phyloP scores from a whole-genome alignment of 2,797 vertebrate genomes.

The Acanthurus leucopareius region DNA sequence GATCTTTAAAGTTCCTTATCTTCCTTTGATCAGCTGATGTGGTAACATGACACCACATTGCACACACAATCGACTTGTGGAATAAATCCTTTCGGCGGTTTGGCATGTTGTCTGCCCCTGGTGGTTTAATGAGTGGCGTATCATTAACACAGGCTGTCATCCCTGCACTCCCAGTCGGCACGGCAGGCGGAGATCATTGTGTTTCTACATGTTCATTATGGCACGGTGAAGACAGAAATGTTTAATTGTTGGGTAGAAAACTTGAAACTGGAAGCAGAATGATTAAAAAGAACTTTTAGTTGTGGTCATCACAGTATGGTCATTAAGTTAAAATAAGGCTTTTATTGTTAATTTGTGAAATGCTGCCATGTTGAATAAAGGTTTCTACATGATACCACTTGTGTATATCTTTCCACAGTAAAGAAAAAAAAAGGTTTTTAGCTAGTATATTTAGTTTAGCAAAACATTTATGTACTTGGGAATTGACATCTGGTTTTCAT shows the following conservation, averaged over 20 bases:
- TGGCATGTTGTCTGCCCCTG: slow-evolving; percentile 71
- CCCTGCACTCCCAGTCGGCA: slow-evolving; percentile 37
- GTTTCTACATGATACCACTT: neutral
- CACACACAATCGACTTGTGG: slow-evolving; percentile 42
- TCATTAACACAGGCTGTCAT: slow-evolving; percentile 73
- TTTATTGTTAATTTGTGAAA: slow-evolving; percentile 6
- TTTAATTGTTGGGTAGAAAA: slow-evolving; percentile 14
- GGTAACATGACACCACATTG: slow-evolving; percentile 57
- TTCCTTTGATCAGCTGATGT: slow-evolving; percentile 65
- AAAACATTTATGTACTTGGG: slow-evolving; percentile 27
- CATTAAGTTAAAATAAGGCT: neutral
- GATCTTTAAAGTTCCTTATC: slow-evolving; percentile 55
- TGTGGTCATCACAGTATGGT: neutral
- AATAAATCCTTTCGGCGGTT: slow-evolving; percentile 44
- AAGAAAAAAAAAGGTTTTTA: slow-evolving; percentile 11
- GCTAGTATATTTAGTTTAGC: slow-evolving; percentile 11
- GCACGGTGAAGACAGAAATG: slow-evolving; percentile 17
- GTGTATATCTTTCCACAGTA: neutral
- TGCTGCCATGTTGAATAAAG: neutral
- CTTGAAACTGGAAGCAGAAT: neutral
- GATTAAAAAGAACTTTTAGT: no score
- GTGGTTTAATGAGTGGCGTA: slow-evolving; percentile 68
- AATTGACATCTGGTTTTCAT: slow-evolving; percentile 46
- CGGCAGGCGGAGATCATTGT: slow-evolving; percentile 22
- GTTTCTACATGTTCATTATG: slow-evolving; percentile 20